These are phyloP conservation scores for Eueremaeus valkanovi DNA, from an alignment of 2,888 invertebrate species.

Conservation along the genomic window DNA sequence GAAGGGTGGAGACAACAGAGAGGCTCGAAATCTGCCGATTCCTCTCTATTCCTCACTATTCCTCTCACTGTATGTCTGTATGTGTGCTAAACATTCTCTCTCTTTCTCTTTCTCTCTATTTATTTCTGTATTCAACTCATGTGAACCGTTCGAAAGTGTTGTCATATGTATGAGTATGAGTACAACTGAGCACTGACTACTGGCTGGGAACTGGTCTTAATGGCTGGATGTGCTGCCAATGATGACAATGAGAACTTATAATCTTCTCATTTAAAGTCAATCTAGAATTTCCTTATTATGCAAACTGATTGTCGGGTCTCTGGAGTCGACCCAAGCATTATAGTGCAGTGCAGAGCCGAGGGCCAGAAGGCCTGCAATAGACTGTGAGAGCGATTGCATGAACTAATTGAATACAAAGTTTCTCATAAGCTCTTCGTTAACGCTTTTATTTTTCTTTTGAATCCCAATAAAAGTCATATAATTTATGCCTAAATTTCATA, in stretches of 20 bases:
- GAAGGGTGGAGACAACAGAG: background rate
- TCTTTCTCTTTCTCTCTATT: constrained; percentile 4
- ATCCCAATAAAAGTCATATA: background rate
- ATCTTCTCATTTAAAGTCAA: constrained; percentile 26
- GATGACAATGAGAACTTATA: constrained; percentile 30
- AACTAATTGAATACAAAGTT: constrained; percentile 26
- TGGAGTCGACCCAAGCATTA: no score
- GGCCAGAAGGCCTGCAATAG: background rate
- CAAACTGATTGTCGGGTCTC: background rate
- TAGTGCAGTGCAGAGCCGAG: background rate
- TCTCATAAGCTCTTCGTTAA: background rate
- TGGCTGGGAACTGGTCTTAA: constrained; percentile 6
- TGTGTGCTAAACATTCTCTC: background rate
- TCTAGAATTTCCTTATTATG: constrained; percentile 26
- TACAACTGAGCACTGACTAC: no score
- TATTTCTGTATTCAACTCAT: constrained; percentile 7
- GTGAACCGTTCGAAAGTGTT: constrained; percentile 32
- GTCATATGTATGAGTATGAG: background rate
- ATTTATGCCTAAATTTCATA: background rate
- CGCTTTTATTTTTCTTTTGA: background rate
- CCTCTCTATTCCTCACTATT: background rate
- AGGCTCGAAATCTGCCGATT: background rate
- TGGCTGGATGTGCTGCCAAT: constrained; percentile 11
- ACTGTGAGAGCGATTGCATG: no score
- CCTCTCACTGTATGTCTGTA: background rate